Evolutionary conservation across 2,113 vertebrate species (phyloP).

Genomic region (Ceyx melanurus): DNA sequence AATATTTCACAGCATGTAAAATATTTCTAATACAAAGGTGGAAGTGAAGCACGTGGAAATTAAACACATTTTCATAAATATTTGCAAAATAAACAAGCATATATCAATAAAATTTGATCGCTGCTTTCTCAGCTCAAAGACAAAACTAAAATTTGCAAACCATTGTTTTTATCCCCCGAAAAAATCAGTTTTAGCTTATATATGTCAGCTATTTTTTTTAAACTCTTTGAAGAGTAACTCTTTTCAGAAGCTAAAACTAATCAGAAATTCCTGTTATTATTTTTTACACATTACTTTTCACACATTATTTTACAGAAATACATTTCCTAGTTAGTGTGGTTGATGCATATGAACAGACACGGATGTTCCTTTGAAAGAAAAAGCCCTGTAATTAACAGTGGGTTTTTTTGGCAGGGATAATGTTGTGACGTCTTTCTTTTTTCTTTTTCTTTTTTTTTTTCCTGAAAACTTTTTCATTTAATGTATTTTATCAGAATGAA

Average conservation of each 20-base stretch:
- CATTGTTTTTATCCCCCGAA: background rate
- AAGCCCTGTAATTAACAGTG: constrained; percentile 44
- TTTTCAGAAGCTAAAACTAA: background rate
- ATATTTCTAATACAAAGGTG: constrained; percentile 30
- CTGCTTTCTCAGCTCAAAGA: constrained; percentile 17
- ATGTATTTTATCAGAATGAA: constrained; percentile 70
- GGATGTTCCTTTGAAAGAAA: constrained; percentile 46
- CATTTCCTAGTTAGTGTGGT: background rate
- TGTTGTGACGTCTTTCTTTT: background rate
- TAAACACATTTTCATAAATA: constrained; percentile 2
- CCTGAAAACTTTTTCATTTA: constrained; percentile 51
- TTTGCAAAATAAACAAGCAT: constrained; percentile 40
- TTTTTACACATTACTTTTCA: background rate
- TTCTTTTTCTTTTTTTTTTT: background rate
- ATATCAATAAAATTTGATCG: constrained; percentile 10
- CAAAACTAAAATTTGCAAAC: background rate
- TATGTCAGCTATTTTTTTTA: background rate
- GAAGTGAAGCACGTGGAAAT: constrained; percentile 34
- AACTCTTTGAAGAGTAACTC: background rate
- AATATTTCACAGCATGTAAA: constrained; percentile 55
- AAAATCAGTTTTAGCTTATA: background rate
- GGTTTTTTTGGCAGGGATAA: constrained; percentile 28
- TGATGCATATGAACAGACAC: background rate
- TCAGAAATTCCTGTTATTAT: background rate
- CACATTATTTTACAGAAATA: background rate